These are phyloP conservation scores for Rotaria magnacalcarata DNA, from an alignment of 2,888 invertebrate genomes.

Conservation along the genomic window DNA sequence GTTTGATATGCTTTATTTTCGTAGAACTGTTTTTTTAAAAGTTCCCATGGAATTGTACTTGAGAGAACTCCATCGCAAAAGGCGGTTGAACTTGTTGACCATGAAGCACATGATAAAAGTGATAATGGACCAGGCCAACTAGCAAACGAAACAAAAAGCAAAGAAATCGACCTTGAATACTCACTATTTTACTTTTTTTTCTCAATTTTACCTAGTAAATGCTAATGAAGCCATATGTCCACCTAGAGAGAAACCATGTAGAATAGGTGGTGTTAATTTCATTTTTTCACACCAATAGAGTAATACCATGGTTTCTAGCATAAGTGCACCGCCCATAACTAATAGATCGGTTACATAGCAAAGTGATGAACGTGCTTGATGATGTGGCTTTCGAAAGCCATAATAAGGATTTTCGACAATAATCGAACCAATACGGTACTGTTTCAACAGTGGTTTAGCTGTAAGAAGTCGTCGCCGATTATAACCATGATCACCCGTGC, in stretches of 20 bases:
- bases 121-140: constrained; percentile 84
- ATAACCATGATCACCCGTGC: constrained; percentile 94
- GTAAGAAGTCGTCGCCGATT: constrained; percentile 79
- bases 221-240: constrained; percentile 35
- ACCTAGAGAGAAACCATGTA: constrained; percentile 66
- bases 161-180: no score
- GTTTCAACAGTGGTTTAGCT: constrained; percentile 82
- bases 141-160: constrained; percentile 59
- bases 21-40: constrained; percentile 41
- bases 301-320: neutral
- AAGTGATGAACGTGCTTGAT: constrained; percentile 81
- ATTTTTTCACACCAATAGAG: constrained; percentile 26
- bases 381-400: constrained; percentile 78
- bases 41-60: constrained; percentile 39
- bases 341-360: constrained; percentile 94
- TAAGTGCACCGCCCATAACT: constrained; percentile 85
- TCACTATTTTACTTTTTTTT: no score
- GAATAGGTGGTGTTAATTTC: constrained; percentile 80
- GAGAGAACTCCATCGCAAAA: constrained; percentile 66
- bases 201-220: neutral
- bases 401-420: constrained; percentile 85
- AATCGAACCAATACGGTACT: constrained; percentile 83
- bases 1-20: constrained; percentile 38
- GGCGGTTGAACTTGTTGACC: constrained; percentile 91
- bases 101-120: constrained; percentile 87